A percentile compares a stretch with the other conserved stretches of the same genome.
phyloP scores from a whole-genome alignment of 2,888 invertebrate genomes.

The Cantharis flavilabris region DNA sequence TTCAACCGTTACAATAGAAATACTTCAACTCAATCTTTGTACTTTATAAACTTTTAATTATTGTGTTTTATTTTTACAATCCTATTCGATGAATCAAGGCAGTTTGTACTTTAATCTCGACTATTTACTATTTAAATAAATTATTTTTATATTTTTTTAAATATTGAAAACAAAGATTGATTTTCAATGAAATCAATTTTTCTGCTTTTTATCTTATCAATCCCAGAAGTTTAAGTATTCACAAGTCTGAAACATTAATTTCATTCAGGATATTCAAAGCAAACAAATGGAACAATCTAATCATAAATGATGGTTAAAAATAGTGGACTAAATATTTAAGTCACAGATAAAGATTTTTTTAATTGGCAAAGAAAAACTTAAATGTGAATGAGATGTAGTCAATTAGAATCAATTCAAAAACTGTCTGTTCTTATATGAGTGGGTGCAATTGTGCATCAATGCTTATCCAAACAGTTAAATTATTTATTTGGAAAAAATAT shows the following conservation, averaged over 20 bases:
- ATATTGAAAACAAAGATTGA: background rate
- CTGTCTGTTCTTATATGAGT: background rate
- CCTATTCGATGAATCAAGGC: background rate
- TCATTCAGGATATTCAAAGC: background rate
- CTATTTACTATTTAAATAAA: background rate
- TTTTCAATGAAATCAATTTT: background rate
- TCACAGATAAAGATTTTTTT: background rate
- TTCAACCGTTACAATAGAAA: background rate
- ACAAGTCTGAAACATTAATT: background rate
- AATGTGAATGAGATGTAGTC: background rate
- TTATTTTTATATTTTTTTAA: background rate
- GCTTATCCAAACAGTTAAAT: background rate
- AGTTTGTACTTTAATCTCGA: background rate
- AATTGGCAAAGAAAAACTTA: background rate
- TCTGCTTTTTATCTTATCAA: background rate
- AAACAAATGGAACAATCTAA: background rate
- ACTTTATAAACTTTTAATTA: background rate
- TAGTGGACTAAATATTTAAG: background rate
- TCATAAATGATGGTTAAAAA: background rate
- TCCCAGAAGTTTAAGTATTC: background rate
- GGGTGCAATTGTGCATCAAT: background rate
- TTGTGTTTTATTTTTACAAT: background rate
- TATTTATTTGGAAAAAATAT: too few relatives aligned
- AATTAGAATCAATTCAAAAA: background rate
- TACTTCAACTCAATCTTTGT: background rate